Base-by-base conservation (phyloP, 1,140 invertebrate genomes). In the Drusus annulatus region DNA sequence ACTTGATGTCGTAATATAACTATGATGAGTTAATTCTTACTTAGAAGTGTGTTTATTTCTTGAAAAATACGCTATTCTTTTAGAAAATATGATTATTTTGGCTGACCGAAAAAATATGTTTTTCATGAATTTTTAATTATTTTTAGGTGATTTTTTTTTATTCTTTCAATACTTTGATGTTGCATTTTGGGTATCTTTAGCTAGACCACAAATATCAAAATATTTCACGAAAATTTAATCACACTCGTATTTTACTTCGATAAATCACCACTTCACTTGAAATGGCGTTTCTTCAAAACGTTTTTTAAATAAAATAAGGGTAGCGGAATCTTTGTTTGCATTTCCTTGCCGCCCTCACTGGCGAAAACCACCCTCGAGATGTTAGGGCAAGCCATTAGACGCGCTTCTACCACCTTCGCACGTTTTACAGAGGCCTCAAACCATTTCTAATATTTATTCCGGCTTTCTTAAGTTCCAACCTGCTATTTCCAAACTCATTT, bases 271-370 rank as follows among this genome's bases (percentile, higher is more conserved):
- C 28, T 56, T 54, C 71, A 75, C 71, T 75, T 75, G 23, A 75
- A 58, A 56, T 58, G 52, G 71, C 52, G 54, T 75, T 75, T 60
- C 54, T 75, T 75, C 25, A 75, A 75, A 75, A 58, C 52, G 71
- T 58, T 75, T 75, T 75, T 75, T 75, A 75, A 75, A 75, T 58
- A 75, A 75, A 75, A 75, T 75, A 75, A 58, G 71, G 71, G 71
- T 75, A 56, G 71, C 19, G 68, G 36, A 75, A 75, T 75, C 52
- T 75, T 75, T 75, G 71, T 75, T 75, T 75, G 71, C 71, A 31
- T 75, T 75, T 71, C 52, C 69, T 73, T 58, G 19, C 45, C 68
- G 21, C 68, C 68, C 68, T 8, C 28, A 21, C 31, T 65, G 21
- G 19, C 10, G 4, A 51, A 71, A 51, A 16, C 68, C 45, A 71